phyloP scores from a whole-genome alignment of 1,140 invertebrate genomes.

The Bombus polaris region DNA sequence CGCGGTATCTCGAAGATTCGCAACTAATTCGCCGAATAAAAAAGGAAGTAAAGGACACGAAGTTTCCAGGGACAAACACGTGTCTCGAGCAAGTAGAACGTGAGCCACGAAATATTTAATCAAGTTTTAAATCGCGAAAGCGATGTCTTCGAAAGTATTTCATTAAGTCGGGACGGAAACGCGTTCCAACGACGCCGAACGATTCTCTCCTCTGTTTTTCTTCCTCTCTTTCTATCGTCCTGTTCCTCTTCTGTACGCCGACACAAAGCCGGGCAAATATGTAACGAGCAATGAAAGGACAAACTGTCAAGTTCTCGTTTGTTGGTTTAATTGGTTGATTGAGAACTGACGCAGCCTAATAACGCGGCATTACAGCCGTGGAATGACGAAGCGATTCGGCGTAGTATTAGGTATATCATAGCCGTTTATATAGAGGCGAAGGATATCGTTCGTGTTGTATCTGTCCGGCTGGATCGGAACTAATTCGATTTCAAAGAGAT shows the following conservation, averaged over 20 bases:
- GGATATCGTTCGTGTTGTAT: conserved; percentile 67
- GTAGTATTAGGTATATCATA: conserved; percentile 65
- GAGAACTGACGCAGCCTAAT: conserved; percentile 67
- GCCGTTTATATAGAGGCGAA: conserved; percentile 35
- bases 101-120: conserved; percentile 26
- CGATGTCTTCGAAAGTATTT: conserved; percentile 19
- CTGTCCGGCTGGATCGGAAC: conserved; percentile 67
- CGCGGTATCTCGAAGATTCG: neutral
- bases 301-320: conserved; percentile 25
- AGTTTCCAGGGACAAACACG: neutral
- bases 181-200: conserved; percentile 7
- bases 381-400: conserved; percentile 67
- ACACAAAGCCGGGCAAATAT: neutral
- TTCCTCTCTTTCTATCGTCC: neutral
- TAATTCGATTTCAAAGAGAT: conserved; percentile 76
- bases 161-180: conserved; percentile 12
- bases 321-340: conserved; percentile 34
- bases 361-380: conserved; percentile 66
- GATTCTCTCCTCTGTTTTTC: neutral
- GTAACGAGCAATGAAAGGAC: neutral
- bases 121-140: conserved; percentile 17
- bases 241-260: neutral
- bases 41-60: neutral
- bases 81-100: neutral
- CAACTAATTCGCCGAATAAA: neutral